Percentiles rank a stretch among this genome's conserved stretches.
These are phyloP conservation scores for Lithosia quadra DNA, from an alignment of 2,888 invertebrate species.

Conservation along the genomic window DNA sequence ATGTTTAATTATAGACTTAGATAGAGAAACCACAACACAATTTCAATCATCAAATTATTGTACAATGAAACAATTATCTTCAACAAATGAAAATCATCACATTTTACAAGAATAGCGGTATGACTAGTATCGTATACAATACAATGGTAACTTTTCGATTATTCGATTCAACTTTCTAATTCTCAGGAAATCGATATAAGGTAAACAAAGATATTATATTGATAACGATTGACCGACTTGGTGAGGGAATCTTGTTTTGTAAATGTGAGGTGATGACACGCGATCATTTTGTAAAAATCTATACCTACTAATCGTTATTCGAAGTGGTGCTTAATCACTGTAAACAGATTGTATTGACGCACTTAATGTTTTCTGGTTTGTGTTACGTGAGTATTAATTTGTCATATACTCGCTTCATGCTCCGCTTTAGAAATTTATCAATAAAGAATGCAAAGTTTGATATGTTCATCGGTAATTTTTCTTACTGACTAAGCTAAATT, in stretches of 20 bases:
- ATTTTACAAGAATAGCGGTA: slow-evolving; percentile 37
- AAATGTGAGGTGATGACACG: slow-evolving; percentile 30
- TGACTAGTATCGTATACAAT: slow-evolving; percentile 33
- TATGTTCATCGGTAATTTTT: background rate
- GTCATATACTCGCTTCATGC: background rate
- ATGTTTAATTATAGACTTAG: background rate
- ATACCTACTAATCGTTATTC: slow-evolving; percentile 2
- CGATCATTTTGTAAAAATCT: slow-evolving; percentile 15
- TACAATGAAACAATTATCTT: slow-evolving; percentile 12
- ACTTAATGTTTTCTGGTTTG: background rate
- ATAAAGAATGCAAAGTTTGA: background rate
- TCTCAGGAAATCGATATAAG: slow-evolving; percentile 56
- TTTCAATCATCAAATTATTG: slow-evolving; percentile 34
- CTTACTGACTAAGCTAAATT: background rate
- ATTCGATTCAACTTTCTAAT: slow-evolving; percentile 54
- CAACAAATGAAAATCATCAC: slow-evolving; percentile 6
- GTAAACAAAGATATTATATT: slow-evolving; percentile 57
- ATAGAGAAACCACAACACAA: background rate
- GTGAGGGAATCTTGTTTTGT: slow-evolving; percentile 47
- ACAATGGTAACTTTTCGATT: slow-evolving; percentile 46
- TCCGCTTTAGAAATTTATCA: background rate
- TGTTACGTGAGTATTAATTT: background rate
- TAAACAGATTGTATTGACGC: too few species aligned
- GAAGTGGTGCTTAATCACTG: slow-evolving; percentile 7
- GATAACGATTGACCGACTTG: slow-evolving; percentile 49